Base-by-base conservation (phyloP, 2,888 invertebrate species). In the Chrysolina americana region DNA sequence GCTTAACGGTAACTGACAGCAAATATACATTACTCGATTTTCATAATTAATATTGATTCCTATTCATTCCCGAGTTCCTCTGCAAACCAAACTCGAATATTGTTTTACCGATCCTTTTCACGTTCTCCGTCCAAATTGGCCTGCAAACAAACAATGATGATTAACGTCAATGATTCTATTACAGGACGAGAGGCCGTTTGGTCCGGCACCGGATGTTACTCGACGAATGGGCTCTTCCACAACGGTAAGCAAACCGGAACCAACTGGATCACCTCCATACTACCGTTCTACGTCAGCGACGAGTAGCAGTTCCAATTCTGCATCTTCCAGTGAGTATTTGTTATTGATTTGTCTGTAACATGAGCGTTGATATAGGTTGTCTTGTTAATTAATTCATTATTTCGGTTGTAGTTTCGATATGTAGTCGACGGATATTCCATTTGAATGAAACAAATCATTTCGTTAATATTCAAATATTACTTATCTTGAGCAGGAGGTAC, bases 141-240 rank as follows among this genome's bases (percentile, higher is more conserved):
- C 56, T n/a, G 44, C 36, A 48, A 63, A 36, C 41, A 17, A 41
- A 48, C 63, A 62, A 68, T 23, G 19, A 44, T n/a, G 69, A 23
- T 69, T 23, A 36, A 36, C 36, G 8, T 36, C 36, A 36, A 36
- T 36, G 44, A 65, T 70, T 76, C 75, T 59, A 23, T 81, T 82
- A 68, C 78, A 84, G 84, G 84, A 84, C 50, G 83, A 83, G 48
- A 71, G 83, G 65, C 79, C 82, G 44, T 84, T 82, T 75, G 87
- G 90, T 11, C 91, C 91, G 41, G 92, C 91, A 53, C 92, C 92
- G 41, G 92, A 92, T 84, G 92, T 92, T 79, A 92, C 92, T 50
- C 83, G 88, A 76, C 85, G 88, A 75, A 83, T 88, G 82, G 87
- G 85, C 68, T 84, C 86, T 44, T 82, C 85, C 63, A 85, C 87